Percentiles rank a stretch among this genome's conserved stretches.
Conservation (phyloP, 2,113 vertebrate species). For the Peromyscus maniculatus region DNA sequence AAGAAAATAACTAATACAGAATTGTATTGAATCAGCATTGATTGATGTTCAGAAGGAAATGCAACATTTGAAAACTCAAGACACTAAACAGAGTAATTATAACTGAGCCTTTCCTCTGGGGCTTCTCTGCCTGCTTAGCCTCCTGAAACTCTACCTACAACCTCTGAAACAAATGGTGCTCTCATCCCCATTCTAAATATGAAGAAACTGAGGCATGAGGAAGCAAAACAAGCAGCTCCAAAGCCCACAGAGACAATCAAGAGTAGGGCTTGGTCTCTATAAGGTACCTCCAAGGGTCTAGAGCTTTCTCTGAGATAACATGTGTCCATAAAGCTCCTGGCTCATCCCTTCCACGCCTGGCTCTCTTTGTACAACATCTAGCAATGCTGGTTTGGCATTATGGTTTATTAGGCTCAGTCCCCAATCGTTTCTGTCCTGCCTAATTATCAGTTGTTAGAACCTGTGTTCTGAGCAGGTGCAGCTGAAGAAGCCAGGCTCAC, state of each 20-base stretch:
- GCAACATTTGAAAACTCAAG: too few relatives aligned
- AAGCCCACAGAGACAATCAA: not conserved
- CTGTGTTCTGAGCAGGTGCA: not conserved
- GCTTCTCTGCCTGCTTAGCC: not conserved
- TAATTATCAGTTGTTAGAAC: not conserved
- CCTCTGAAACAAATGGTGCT: not conserved
- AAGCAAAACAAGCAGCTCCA: not conserved
- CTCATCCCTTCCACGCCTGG: rapidly evolving
- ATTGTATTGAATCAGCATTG: not conserved
- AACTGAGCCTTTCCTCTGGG: not conserved
- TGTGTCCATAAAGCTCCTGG: rapidly evolving
- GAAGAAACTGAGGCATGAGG: not conserved
- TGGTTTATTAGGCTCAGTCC: not conserved
- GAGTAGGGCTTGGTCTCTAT: not conserved
- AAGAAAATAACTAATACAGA: not conserved
- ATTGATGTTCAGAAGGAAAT: not conserved
- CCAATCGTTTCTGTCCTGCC: not conserved
- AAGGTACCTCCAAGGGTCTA: rapidly evolving
- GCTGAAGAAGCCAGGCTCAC: not conserved
- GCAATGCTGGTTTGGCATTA: rapidly evolving
- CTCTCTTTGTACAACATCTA: rapidly evolving
- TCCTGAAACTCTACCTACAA: not conserved
- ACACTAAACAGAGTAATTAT: too few relatives aligned
- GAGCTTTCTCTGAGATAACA: not conserved
- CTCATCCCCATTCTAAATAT: too few relatives aligned